These are phyloP conservation scores for Dipodomys spectabilis DNA, from an alignment of 2,113 vertebrate genomes.

Conservation along the genomic window DNA sequence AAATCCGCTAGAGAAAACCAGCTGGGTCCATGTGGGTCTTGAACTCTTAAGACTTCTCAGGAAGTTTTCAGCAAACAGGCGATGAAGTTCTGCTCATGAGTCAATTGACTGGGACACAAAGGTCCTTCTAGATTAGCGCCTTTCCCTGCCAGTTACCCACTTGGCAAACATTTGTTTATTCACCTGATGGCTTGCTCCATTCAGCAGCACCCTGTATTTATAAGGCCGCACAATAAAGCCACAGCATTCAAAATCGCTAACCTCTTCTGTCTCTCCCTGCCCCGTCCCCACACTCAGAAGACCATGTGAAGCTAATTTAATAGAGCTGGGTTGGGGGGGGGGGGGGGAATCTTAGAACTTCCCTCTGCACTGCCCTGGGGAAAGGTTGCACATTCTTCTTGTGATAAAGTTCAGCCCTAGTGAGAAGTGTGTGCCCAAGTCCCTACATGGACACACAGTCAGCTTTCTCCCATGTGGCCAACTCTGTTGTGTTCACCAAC, in stretches of 20 bases:
- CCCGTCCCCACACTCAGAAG: background rate
- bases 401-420: constrained; percentile 21
- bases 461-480: background rate
- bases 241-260: constrained; percentile 59
- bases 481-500: background rate
- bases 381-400: background rate
- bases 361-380: constrained; percentile 49
- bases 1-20: background rate
- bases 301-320: constrained; percentile 64
- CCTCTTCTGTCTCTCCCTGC: constrained; percentile 45
- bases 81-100: constrained; percentile 68
- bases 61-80: background rate
- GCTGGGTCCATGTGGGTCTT: background rate
- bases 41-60: constrained; percentile 15
- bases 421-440: background rate
- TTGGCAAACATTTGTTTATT: constrained; percentile 82
- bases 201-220: constrained; percentile 79
- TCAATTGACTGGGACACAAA: constrained; percentile 69
- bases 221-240: constrained; percentile 66
- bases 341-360: constrained; percentile 42
- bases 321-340: background rate
- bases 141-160: constrained; percentile 81
- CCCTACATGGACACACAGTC: background rate
- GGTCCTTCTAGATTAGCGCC: constrained; percentile 68
- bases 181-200: constrained; percentile 75